phyloP scores from a whole-genome alignment of 1,140 invertebrate genomes.

The Acromyrmex echinatior region DNA sequence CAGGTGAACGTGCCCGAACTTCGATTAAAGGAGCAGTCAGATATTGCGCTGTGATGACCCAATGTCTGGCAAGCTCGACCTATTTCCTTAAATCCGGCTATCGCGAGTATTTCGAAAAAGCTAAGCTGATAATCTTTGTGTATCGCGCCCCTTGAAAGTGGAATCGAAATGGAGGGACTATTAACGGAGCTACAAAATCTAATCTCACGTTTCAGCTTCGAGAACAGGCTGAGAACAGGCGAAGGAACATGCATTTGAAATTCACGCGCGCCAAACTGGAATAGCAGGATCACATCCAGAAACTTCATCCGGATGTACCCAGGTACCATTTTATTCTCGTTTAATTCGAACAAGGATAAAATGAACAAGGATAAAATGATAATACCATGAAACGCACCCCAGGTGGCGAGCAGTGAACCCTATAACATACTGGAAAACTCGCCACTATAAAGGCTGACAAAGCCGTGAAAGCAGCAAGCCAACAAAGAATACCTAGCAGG shows the following conservation, averaged over 20 bases:
- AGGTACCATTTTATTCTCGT: no score
- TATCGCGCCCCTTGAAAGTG: background rate
- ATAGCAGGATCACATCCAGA: background rate
- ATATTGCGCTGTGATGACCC: conserved; percentile 12
- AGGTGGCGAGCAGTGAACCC: no score
- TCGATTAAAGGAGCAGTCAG: background rate
- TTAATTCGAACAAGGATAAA: no score
- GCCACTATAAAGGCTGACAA: no score
- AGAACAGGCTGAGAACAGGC: background rate
- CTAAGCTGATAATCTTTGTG: conserved; percentile 3
- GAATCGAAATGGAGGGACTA: background rate
- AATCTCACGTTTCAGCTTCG: background rate
- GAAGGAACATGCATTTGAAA: background rate
- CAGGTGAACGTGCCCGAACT: conserved; percentile 16
- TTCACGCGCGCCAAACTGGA: background rate
- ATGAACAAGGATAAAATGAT: no score
- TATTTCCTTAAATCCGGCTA: background rate
- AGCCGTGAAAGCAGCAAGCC: no score
- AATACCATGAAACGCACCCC: no score
- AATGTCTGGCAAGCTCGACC: background rate
- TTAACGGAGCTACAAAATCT: background rate
- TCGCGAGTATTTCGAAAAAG: conserved; percentile 17
- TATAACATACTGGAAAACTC: no score
- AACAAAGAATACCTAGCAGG: no score
- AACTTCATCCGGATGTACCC: no score